Percentiles rank a stretch among this genome's conserved stretches.
phyloP scores from a whole-genome alignment of 37 sponge, comb jelly and placozoan genomes.

The Ephydatia muelleri region DNA sequence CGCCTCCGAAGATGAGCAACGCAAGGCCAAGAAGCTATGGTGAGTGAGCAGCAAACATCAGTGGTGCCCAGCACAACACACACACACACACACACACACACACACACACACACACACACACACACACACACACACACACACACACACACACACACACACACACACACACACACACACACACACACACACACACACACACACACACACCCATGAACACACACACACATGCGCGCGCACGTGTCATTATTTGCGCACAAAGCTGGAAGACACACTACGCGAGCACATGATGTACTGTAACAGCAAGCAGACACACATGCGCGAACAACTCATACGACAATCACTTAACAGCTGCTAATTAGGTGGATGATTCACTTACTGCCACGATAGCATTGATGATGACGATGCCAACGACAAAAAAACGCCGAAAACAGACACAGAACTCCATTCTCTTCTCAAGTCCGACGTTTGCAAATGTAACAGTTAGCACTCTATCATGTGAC shows the following conservation, averaged over 20 bases:
- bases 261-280: background rate
- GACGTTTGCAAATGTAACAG: background rate
- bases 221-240: background rate
- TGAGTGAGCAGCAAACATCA: background rate
- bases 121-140: too few relatives aligned
- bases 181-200: conserved; percentile 1
- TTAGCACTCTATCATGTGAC: background rate
- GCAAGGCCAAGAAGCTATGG: conserved; percentile 48
- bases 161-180: background rate
- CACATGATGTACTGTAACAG: background rate
- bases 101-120: background rate
- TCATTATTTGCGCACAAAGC: background rate
- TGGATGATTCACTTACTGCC: conserved; percentile 22
- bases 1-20: conserved; percentile 41
- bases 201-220: background rate
- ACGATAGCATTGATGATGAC: conserved; percentile 49
- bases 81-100: background rate
- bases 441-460: background rate
- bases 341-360: background rate
- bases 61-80: background rate
- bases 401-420: conserved; percentile 30
- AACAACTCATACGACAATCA: background rate
- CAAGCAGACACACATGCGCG: too few relatives aligned
- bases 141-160: background rate
- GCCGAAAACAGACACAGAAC: conserved; percentile 2